These are phyloP conservation scores for Sarcophaga caerulescens DNA, from an alignment of 2,888 invertebrate species.

Conservation along the genomic window DNA sequence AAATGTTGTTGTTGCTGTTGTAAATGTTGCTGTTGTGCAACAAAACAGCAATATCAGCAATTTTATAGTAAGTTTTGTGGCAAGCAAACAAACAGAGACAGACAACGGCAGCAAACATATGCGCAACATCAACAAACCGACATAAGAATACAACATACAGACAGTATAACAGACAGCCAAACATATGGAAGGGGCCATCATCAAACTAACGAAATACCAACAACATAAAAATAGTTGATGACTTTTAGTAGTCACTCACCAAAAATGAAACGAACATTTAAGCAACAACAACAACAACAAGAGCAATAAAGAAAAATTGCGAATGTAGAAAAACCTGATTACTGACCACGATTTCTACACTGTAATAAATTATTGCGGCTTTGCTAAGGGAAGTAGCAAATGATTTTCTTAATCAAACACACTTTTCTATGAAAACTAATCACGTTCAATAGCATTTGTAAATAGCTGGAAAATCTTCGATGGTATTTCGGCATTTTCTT, in stretches of 20 bases:
- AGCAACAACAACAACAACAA: constrained; percentile 2
- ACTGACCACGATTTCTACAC: constrained; percentile 47
- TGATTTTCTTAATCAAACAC: background rate
- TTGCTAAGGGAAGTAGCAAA: no score
- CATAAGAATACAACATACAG: background rate
- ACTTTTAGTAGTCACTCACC: constrained; percentile 52
- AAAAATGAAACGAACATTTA: constrained; percentile 42
- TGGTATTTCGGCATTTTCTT: no score
- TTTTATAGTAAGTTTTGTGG: constrained; percentile 57
- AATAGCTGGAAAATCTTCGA: no score
- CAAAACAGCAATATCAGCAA: constrained; percentile 28
- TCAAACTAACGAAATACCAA: constrained; percentile 26
- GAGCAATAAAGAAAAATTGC: constrained; percentile 39
- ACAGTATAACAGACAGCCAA: background rate
- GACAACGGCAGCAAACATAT: constrained; percentile 53
- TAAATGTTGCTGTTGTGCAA: constrained; percentile 35
- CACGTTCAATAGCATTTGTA: no score
- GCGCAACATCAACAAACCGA: constrained; percentile 56
- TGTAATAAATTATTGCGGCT: constrained; percentile 18
- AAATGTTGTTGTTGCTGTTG: constrained; percentile 27
- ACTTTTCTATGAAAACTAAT: no score
- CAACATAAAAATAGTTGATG: constrained; percentile 30
- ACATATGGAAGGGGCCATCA: constrained; percentile 23
- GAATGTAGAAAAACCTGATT: constrained; percentile 8
- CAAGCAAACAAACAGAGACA: constrained; percentile 64